Percentiles rank a stretch among this genome's conserved stretches.
These are phyloP conservation scores for Vanessa cardui DNA, from an alignment of 2,888 invertebrate species.

Conservation along the genomic window DNA sequence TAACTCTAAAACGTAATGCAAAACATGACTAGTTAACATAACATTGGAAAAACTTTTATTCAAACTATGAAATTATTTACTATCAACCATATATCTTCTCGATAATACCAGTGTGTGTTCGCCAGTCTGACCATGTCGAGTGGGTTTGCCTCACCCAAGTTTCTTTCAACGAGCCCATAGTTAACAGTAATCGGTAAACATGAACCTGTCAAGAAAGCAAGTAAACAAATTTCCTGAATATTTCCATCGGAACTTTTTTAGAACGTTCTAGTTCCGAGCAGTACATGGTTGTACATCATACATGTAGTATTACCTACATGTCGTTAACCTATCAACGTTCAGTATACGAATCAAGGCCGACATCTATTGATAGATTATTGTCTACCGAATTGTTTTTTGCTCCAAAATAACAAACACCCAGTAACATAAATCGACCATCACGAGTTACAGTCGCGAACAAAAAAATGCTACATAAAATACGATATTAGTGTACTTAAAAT, in stretches of 20 bases:
- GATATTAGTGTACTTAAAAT: neutral
- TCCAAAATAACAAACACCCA: neutral
- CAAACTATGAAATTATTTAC: neutral
- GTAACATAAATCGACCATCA: constrained; percentile 20
- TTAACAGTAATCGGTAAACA: constrained; percentile 47
- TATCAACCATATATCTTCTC: neutral
- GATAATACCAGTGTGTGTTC: neutral
- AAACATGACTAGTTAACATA: neutral
- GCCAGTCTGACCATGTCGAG: neutral
- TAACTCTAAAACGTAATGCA: constrained; percentile 33
- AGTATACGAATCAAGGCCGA: constrained; percentile 31
- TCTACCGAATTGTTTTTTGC: constrained; percentile 23
- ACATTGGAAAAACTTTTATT: neutral
- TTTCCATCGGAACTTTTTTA: neutral
- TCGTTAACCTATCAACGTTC: constrained; percentile 28
- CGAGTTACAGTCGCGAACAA: neutral
- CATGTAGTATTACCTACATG: neutral
- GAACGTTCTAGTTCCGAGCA: neutral
- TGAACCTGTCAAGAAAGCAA: constrained; percentile 5
- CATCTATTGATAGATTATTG: constrained; percentile 8
- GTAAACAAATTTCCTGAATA: constrained; percentile 10
- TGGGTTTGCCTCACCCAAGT: constrained; percentile 6
- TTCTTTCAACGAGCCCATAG: constrained; percentile 43
- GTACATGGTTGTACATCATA: constrained; percentile 10
- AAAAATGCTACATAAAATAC: constrained; percentile 6